These are phyloP conservation scores for Volucella bombylans DNA, from an alignment of 2,888 invertebrate species.

Conservation along the genomic window DNA sequence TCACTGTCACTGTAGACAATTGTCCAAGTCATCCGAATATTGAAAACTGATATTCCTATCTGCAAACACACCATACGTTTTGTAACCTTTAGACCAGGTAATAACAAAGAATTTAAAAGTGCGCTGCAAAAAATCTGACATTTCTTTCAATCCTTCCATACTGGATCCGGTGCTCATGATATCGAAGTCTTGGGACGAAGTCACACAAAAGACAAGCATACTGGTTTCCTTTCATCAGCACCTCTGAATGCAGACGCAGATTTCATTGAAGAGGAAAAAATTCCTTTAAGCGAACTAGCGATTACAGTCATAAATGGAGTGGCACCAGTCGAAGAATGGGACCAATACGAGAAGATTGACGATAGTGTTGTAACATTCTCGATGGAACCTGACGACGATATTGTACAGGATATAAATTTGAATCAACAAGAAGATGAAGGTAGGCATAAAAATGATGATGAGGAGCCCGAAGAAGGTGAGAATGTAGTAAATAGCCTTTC, in stretches of 20 bases:
- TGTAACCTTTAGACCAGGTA: background rate
- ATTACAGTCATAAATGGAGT: too few species aligned
- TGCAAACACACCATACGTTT: background rate
- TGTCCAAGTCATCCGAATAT: constrained; percentile 7
- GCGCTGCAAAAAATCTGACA: background rate
- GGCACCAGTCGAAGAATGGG: background rate
- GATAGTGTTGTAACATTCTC: too few species aligned
- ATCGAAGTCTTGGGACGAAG: background rate
- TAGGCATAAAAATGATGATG: background rate
- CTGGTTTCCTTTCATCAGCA: background rate
- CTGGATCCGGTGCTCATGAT: background rate
- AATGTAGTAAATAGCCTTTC: background rate
- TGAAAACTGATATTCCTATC: constrained; percentile 24
- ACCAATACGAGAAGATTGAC: too few species aligned
- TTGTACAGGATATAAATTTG: background rate
- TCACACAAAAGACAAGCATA: background rate
- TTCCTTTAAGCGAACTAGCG: background rate
- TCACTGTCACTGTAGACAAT: constrained; percentile 14
- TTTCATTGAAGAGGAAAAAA: background rate
- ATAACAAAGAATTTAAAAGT: background rate
- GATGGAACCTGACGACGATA: background rate
- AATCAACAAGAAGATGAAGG: background rate
- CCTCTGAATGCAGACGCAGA: background rate
- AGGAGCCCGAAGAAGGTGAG: too few species aligned
- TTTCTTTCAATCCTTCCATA: background rate